Evolutionary conservation across 2,113 vertebrate genomes (phyloP).

Genomic region (Anhinga anhinga): DNA sequence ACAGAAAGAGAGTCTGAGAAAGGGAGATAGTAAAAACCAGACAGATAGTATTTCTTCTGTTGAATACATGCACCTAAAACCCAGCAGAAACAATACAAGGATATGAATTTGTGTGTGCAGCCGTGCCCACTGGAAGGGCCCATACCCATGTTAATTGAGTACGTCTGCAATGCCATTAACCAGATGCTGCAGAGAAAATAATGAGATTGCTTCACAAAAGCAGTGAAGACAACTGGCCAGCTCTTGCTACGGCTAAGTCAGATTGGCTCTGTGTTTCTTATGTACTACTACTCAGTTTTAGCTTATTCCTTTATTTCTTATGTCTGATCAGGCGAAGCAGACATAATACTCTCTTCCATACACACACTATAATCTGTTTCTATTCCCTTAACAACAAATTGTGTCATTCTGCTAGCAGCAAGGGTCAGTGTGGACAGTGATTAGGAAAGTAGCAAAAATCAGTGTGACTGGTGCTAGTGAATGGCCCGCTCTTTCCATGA

Average conservation of each 20-base stretch:
- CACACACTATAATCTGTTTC: neutral
- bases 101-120: neutral
- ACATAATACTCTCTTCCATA: neutral
- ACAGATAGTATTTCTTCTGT: neutral
- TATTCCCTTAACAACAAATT: neutral
- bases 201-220: slow-evolving; percentile 11
- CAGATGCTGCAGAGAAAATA: slow-evolving; percentile 23
- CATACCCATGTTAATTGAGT: slow-evolving; percentile 3
- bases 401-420: neutral
- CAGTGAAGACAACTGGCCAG: neutral
- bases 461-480: neutral
- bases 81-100: neutral
- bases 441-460: slow-evolving; percentile 12
- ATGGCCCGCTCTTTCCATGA: neutral
- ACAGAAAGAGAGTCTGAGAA: slow-evolving; percentile 16
- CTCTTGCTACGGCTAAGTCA: neutral
- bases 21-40: slow-evolving; percentile 6
- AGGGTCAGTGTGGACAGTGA: neutral
- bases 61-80: neutral
- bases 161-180: neutral
- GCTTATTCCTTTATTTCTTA: neutral
- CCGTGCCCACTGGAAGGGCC: neutral
- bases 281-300: neutral
- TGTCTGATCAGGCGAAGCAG: neutral
- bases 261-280: neutral